These are phyloP conservation scores for Pocillopora grandis DNA, from an alignment of 92 coral and sea anemone species.

Conservation along the genomic window DNA sequence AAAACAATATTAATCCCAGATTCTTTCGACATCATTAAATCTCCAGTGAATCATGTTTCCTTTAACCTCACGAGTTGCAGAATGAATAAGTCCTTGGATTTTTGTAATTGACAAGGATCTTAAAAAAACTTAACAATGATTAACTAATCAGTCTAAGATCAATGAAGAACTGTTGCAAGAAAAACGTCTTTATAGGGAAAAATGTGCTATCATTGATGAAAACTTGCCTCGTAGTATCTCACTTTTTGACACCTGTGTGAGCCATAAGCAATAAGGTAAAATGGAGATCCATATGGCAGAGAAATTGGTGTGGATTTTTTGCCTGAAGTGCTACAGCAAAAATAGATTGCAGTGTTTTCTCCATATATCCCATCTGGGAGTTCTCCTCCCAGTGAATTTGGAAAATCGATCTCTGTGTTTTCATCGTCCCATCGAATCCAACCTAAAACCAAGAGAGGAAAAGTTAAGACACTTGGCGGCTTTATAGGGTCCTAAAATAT, in stretches of 20 bases:
- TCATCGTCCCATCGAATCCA: constrained; percentile 92
- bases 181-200: too few species aligned
- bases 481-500: too few species aligned
- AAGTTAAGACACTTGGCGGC: too few species aligned
- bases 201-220: not conserved
- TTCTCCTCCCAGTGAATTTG: constrained; percentile 64
- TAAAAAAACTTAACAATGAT: too few species aligned
- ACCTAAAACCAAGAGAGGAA: constrained; percentile 33
- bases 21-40: too few species aligned
- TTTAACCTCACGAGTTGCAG: too few species aligned
- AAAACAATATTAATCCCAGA: too few species aligned
- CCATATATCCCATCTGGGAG: constrained; percentile 80
- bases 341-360: constrained; percentile 78
- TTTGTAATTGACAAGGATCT: too few species aligned
- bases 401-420: constrained; percentile 67
- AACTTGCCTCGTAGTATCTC: constrained; percentile 58
- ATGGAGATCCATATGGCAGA: constrained; percentile 69
- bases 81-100: too few species aligned
- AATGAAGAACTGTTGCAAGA: too few species aligned
- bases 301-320: constrained; percentile 52
- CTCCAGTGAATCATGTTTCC: too few species aligned
- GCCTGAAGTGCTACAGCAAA: constrained; percentile 82
- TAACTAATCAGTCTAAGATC: too few species aligned
- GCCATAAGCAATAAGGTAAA: constrained; percentile 72
- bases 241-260: constrained; percentile 76